Base-by-base conservation (phyloP, 2,888 invertebrate genomes). In the Cosmia pyralina region DNA sequence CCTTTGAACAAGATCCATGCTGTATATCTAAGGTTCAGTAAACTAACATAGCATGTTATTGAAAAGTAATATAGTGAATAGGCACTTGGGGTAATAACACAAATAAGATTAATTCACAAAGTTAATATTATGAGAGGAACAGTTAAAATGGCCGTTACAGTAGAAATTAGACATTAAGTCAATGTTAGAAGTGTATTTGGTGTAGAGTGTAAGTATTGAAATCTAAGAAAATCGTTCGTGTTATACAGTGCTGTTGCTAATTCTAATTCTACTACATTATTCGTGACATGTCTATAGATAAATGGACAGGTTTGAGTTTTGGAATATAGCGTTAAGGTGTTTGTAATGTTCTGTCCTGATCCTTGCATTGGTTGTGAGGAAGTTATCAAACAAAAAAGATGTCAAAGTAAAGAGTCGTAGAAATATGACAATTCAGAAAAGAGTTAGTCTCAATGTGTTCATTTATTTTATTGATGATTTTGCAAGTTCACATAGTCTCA, bases 271-370 rank as follows among this genome's bases (percentile, higher is more conserved):
- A 60, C 55, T 68, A 13, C 11, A 53, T 63, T 46, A 69, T 48
- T 64, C 13, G 58, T 60, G 28, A 52, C 1, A 8, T 63, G 58
- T 60, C 58, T 0, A 75, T 81, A 83, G 83, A 83, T 77, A 73
- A 81, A 83, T 77, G 73, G 73, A 83, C 75, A 8, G 28, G 22
- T 48, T 34, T 44, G n/a, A 62, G 15, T 17, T n/a, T 41, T 15
- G 46, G 50, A 66, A 7, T 2, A 0, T 66, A 17, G 17, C 44
- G n/a, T 22, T 46, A 55, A 3, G 3, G 28, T 4, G 4, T 15
- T 15, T 4, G 13, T 46, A 46, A 46, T 46, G 53, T 6, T 13
- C 22, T 22, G 53, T 22, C 1, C 15, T 38, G 4, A 13, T 66
- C 11, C 13, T 57, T 53, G 17, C 28, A 68, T 72, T 55, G 55